Conservation (phyloP, 2,888 invertebrate genomes). For the Ecliptopera silaceata region DNA sequence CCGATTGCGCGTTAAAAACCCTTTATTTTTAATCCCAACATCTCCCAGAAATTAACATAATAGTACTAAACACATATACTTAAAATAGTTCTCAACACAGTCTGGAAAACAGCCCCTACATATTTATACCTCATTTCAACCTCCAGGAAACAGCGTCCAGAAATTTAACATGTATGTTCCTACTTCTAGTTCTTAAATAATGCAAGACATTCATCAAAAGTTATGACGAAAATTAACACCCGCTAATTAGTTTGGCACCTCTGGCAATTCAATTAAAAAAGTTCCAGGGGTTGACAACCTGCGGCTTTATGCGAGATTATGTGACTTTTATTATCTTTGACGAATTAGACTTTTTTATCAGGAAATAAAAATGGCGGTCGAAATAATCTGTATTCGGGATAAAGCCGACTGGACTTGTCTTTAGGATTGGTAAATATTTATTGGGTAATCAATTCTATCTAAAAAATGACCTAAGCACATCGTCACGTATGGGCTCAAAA, state of each 20-base stretch:
- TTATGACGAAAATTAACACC: conserved; percentile 46
- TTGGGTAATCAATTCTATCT: too few species aligned
- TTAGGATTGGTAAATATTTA: too few species aligned
- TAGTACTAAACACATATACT: too few species aligned
- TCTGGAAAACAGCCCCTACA: background rate
- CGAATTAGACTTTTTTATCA: background rate
- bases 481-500: too few species aligned
- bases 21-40: too few species aligned
- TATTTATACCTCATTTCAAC: conserved; percentile 14
- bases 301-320: conserved; percentile 16
- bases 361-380: background rate
- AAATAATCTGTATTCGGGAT: too few species aligned
- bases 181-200: conserved; percentile 28
- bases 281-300: conserved; percentile 17
- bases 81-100: background rate
- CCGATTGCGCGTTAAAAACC: too few species aligned
- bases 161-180: conserved; percentile 23
- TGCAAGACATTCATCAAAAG: conserved; percentile 43
- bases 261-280: conserved; percentile 31
- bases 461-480: too few species aligned
- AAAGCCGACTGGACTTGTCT: too few species aligned
- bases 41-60: too few species aligned
- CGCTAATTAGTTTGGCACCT: conserved; percentile 56
- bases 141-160: conserved; percentile 6
- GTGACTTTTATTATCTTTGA: conserved; percentile 3